Evolutionary conservation across 2,113 vertebrate species (phyloP), one percentile per base, ranked within the genome.

Genomic region (Gopherus evgoodei): DNA sequence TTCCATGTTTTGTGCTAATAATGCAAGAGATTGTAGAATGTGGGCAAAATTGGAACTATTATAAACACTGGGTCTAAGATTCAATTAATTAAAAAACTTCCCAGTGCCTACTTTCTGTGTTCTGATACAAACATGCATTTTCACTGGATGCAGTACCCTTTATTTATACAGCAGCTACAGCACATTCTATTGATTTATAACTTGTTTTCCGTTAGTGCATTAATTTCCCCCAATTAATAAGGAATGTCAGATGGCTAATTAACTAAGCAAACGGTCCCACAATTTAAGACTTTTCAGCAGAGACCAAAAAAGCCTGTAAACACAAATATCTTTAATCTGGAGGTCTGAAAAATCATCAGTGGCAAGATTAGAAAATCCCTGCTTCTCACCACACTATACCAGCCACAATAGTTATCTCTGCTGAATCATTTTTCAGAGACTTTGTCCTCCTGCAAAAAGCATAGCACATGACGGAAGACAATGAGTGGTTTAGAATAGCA

Each of bases 131-230:
- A 65, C 38, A 5, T 83, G 3, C 0, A 44, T 78, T 90, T 91
- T 82, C 75, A 31, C 86, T 83, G 11, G 47, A 76, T 76, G 89
- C 83, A 2, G 1, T 86, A 31, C 52, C 17, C 12, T 27, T 86
- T 92, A 78, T 8, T 0, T 16, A 38, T 50, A 56, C n/a, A 89
- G 25, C 81, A 65, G 56, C n/a, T 78, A 44, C 49, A 88, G 69
- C n/a, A 62, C 1, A 85, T 1, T 76, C 16, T 75, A 38, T 56
- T 87, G n/a, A 79, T 86, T 88, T 95, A 8, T 82, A 44, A 81
- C 87, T 87, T 90, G 38, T 62, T 95, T 95, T 93, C 50, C 27
- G 54, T 87, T 87, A 87, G 11, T 90, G 13, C 92, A 50, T 72
- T 91, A 54, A 91, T 35, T 96, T 94, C 38, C 53, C n/a, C 19